Base-by-base conservation (phyloP, 2,113 vertebrate species). In the Perca flavescens region DNA sequence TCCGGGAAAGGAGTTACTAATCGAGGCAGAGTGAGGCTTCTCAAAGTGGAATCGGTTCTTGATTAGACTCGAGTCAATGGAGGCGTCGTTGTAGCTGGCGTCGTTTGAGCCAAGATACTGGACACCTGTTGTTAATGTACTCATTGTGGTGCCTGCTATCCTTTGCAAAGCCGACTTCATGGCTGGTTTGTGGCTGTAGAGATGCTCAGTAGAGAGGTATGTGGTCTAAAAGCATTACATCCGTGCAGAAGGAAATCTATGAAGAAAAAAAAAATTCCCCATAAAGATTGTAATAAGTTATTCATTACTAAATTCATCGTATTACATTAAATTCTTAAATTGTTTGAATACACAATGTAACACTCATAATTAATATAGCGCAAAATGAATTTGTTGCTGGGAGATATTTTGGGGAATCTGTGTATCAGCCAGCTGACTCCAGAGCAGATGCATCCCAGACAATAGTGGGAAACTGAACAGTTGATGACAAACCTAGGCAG, bases 151-250 rank as follows among this genome's bases (percentile, higher is more conserved):
- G 54, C 97, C 97, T 54, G 97, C 96, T 88, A 98, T 95, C 88
- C 96, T 95, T 94, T 97, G 97, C 92, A 98, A 91, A 91, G 97
- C 85, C 78, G 96, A 95, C 96, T 97, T 99, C 96, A 98, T 98
- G 94, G 95, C 95, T 96, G 92, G 91, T 77, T 81, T 14, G 75
- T 80, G 71, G 72, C n/a, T 60, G 69, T 1, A 2, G 71, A 82
- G 95, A 95, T 95, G 93, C 94, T 92, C 88, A 91, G 79, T 86
- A 84, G 50, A 74, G 72, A 73, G 64, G 56, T 54, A 50, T 74
- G 62, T 12, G 17, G 61, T 53, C 57, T 54, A 22, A 64, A 47
- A 56, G 62, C 72, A 50, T 81, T 71, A 88, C 21, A 85, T 36
- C 40, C 63, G 36, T 7, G 43, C 31, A 79, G 64, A 69, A 11